Conservation (phyloP, 2,113 vertebrate genomes). For the Eptesicus fuscus region DNA sequence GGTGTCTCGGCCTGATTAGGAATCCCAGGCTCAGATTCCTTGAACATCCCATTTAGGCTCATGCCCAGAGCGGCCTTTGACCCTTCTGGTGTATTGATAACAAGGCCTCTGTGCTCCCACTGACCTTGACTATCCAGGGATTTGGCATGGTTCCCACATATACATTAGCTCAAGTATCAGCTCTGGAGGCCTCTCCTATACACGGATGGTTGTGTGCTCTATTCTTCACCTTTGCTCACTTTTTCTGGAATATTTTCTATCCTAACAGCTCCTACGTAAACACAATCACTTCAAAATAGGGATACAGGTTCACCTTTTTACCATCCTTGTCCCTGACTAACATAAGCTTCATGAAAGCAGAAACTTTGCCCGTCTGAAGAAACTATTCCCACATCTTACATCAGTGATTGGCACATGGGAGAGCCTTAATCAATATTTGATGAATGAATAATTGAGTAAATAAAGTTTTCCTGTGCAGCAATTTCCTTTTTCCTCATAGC, state of each 20-base stretch:
- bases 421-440: background rate
- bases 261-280: background rate
- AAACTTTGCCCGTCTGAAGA: background rate
- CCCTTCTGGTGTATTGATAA: no score
- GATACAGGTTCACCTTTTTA: background rate
- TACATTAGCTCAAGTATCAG: background rate
- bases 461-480: background rate
- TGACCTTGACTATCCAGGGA: no score
- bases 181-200: background rate
- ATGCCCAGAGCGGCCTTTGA: no score
- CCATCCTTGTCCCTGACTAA: background rate
- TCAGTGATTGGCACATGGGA: background rate
- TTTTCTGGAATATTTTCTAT: background rate
- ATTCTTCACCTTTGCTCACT: background rate
- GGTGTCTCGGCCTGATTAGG: no score
- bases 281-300: background rate
- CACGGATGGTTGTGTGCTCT: background rate
- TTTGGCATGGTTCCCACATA: no score
- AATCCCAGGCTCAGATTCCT: no score
- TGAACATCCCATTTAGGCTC: no score
- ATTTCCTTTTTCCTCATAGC: background rate
- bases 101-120: no score
- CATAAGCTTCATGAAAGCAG: background rate
- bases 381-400: background rate
- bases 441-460: background rate